phyloP scores from a whole-genome alignment of 2,113 vertebrate genomes.

The Melanotaenia duboulayi region DNA sequence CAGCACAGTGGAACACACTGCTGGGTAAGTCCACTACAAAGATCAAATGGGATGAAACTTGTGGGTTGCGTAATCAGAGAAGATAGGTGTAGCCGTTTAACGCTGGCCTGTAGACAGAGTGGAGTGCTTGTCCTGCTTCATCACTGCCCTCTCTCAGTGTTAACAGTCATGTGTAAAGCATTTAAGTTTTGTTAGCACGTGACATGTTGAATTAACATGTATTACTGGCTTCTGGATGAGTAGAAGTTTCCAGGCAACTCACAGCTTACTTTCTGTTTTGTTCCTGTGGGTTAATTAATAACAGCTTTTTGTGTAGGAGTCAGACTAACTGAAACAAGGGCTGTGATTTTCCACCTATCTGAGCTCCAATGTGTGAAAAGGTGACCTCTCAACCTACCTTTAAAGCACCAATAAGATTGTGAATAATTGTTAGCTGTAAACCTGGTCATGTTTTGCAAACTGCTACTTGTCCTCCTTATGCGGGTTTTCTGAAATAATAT shows the following conservation, averaged over 20 bases:
- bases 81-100: neutral
- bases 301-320: conserved; percentile 30
- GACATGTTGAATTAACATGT: conserved; percentile 27
- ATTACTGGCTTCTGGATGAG: conserved; percentile 27
- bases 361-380: conserved; percentile 27
- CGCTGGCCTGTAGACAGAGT: neutral
- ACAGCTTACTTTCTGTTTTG: conserved; percentile 33
- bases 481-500: neutral
- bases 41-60: conserved; percentile 15
- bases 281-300: conserved; percentile 59
- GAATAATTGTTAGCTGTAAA: conserved; percentile 26
- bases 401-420: conserved; percentile 7
- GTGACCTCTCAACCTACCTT: conserved; percentile 24
- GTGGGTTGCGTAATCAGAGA: neutral
- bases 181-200: conserved; percentile 36
- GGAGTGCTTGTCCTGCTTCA: conserved; percentile 23
- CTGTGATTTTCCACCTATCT: conserved; percentile 50
- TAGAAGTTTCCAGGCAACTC: conserved; percentile 49
- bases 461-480: neutral
- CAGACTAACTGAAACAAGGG: conserved; percentile 16
- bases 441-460: conserved; percentile 5
- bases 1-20: conserved; percentile 43
- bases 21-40: conserved; percentile 64
- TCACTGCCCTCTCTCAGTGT: conserved; percentile 14
- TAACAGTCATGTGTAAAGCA: conserved; percentile 49